A percentile compares a stretch with the other conserved stretches of the same genome.
phyloP scores from a whole-genome alignment of 2,113 vertebrate species.

The Zeus faber region DNA sequence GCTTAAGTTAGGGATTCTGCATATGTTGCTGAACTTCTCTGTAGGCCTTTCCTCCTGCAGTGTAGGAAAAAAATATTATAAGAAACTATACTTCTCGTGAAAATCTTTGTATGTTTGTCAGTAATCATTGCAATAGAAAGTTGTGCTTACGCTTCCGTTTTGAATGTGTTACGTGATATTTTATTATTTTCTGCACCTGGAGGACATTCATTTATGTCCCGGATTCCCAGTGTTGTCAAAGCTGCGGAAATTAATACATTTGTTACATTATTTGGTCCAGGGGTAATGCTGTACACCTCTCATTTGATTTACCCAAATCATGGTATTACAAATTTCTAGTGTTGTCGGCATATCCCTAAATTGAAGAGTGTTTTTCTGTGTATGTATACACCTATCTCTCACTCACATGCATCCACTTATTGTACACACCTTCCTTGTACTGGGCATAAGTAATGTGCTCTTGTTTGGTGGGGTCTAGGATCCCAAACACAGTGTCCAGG shows the following conservation, averaged over 20 bases:
- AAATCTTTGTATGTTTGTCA: too few species aligned
- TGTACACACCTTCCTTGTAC: slow-evolving; percentile 69
- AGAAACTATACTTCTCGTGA: slow-evolving; percentile 10
- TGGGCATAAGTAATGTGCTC: slow-evolving; percentile 62
- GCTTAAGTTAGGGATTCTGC: not conserved
- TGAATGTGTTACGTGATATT: slow-evolving; percentile 70
- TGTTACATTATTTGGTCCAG: too few species aligned
- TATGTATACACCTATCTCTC: too few species aligned
- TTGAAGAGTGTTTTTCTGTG: too few species aligned
- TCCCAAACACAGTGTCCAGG: slow-evolving; percentile 62
- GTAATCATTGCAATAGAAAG: too few species aligned
- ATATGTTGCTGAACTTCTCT: slow-evolving; percentile 57
- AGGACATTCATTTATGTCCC: slow-evolving; percentile 60
- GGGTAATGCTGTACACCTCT: too few species aligned
- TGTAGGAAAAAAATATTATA: slow-evolving; percentile 15
- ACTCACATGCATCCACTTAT: not conserved
- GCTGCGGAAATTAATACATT: too few species aligned
- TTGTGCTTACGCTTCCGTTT: slow-evolving; percentile 65
- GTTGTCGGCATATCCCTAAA: too few species aligned
- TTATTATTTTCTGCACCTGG: slow-evolving; percentile 59
- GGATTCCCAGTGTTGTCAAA: slow-evolving; percentile 66
- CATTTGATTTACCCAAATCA: too few species aligned
- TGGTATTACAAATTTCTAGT: too few species aligned
- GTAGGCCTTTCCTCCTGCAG: slow-evolving; percentile 61
- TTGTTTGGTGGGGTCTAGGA: slow-evolving; percentile 65